Base-by-base conservation (phyloP, 23 tunicate genomes). In the Styela plicata region DNA sequence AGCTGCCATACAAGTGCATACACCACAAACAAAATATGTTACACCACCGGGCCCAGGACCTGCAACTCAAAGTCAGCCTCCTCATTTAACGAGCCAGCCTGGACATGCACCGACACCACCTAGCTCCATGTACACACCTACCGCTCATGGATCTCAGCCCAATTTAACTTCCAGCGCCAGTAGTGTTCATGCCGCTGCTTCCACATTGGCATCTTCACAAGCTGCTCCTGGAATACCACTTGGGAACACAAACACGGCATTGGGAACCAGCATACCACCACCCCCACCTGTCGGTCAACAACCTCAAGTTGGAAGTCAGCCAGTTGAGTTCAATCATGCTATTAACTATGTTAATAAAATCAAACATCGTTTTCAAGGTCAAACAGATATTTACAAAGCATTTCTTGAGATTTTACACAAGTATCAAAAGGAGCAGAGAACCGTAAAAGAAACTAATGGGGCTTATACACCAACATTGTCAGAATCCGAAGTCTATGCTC, bases 271-370 rank as follows among this genome's bases (percentile, higher is more conserved):
- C 52, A 64, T 76, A 35, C 36, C 63, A 37, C 32, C 27, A 24
- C 24, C 84, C 19, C 36, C 79, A 29, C 66, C 79, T 65, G 69
- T 70, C 13, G 71, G 79, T 3, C 78, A 61, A 30, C 52, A 74
- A 57, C 79, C 89, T 5, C 92, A 94, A 69, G 81, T 85, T 27
- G 87, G 89, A 22, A 91, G 93, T 20, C 98, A 93, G 63, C 98
- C 98, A 31, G 98, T 93, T 36, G 96, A 95, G 37, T 95, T 95
- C 81, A 89, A 95, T 61, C 96, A 95, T 74, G 99, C 99, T 65
- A 95, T 95, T 71, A 86, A 86, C 74, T 90, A 89, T 73, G 95
- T 95, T 69, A 89, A 95, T 78, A 95, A 95, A 78, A 95, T 95
- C 20, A 89, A 89, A 79, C 88, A 86, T 24, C 33, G 84, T 27